Percentiles rank a stretch among this genome's conserved stretches.
phyloP scores from a whole-genome alignment of 1,140 invertebrate species.

The Papilio polytes region DNA sequence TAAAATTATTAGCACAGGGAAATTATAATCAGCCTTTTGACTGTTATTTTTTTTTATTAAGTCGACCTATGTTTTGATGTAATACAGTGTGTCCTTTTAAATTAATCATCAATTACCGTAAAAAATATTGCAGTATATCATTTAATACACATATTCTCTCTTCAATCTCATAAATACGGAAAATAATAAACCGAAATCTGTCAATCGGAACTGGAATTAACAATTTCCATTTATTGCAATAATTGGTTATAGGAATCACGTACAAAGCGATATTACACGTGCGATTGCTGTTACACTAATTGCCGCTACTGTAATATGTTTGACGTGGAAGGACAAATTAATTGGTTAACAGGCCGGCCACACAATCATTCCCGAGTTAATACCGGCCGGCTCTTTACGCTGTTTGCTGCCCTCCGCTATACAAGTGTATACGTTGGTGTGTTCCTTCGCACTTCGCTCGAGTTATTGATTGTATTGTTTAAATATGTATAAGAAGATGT shows the following conservation, averaged over 20 bases:
- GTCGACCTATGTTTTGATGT: neutral
- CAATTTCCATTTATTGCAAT: slow-evolving; percentile 21
- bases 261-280: slow-evolving; percentile 36
- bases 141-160: neutral
- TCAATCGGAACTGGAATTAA: slow-evolving; percentile 25
- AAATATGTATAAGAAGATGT: too few species aligned
- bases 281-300: slow-evolving; percentile 33
- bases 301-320: slow-evolving; percentile 34
- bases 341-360: slow-evolving; percentile 36
- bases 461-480: neutral
- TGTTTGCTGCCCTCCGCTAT: neutral
- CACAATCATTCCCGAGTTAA: slow-evolving; percentile 38
- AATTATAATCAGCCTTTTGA: neutral
- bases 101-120: neutral
- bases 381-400: slow-evolving; percentile 27
- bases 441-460: neutral
- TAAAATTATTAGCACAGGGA: neutral
- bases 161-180: neutral
- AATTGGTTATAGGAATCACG: slow-evolving; percentile 35
- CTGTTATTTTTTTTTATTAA: neutral
- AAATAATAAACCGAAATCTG: neutral
- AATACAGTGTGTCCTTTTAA: neutral
- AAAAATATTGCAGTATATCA: too few species aligned
- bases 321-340: slow-evolving; percentile 39
- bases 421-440: neutral